Evolutionary conservation across 1,140 invertebrate species (phyloP).

Genomic region (Leptinotarsa undecemlineata): DNA sequence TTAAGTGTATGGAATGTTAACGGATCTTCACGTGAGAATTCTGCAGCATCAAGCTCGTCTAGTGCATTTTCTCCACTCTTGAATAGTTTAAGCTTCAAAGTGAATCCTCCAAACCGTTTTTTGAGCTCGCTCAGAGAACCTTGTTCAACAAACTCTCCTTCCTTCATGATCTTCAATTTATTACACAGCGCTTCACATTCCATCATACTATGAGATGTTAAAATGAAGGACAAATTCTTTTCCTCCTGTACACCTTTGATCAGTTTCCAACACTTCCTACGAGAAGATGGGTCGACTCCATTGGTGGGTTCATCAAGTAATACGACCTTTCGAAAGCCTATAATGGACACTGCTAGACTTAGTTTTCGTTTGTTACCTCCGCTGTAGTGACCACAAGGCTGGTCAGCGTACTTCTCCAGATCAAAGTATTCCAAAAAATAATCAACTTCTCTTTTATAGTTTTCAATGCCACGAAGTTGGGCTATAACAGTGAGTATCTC

Average conservation of each 20-base stretch:
- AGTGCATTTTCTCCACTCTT: conserved; percentile 15
- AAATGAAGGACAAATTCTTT: conserved; percentile 59
- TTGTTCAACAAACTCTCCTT: conserved; percentile 67
- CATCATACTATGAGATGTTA: conserved; percentile 79
- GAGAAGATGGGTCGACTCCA: conserved; percentile 69
- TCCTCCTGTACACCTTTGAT: conserved; percentile 58
- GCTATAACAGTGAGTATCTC: conserved; percentile 73
- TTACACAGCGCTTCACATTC: conserved; percentile 82
- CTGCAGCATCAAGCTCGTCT: conserved; percentile 11
- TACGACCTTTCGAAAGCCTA: conserved; percentile 75
- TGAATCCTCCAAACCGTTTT: conserved; percentile 57
- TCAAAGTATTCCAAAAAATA: conserved; percentile 61
- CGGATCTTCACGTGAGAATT: neutral
- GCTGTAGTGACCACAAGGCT: conserved; percentile 63
- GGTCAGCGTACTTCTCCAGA: conserved; percentile 53
- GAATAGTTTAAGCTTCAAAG: conserved; percentile 55
- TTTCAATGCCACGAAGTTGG: conserved; percentile 63
- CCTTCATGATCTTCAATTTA: conserved; percentile 79
- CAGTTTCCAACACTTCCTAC: conserved; percentile 67
- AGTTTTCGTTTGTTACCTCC: conserved; percentile 86
- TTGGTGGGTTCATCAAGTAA: conserved; percentile 75
- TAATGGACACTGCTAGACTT: conserved; percentile 77
- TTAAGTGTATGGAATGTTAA: conserved; percentile 7
- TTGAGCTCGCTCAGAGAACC: conserved; percentile 59
- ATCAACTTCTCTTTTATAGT: conserved; percentile 55